phyloP scores from a whole-genome alignment of 1,140 invertebrate species.

The Acromyrmex heyeri region DNA sequence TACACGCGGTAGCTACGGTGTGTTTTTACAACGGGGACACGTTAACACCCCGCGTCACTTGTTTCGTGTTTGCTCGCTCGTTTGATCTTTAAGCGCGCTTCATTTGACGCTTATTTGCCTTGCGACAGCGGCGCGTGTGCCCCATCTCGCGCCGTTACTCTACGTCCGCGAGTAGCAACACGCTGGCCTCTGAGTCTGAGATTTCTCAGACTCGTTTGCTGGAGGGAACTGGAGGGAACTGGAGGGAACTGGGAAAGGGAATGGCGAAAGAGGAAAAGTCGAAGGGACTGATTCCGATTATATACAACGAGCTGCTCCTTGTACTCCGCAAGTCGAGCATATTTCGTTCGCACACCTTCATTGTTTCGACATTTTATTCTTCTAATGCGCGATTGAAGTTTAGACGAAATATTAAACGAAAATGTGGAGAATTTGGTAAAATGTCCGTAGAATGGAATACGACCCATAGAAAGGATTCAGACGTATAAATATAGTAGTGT shows the following conservation, averaged over 20 bases:
- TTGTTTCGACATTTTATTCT: not conserved
- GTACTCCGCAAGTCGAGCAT: constrained; percentile 9
- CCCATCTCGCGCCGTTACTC: constrained; percentile 70
- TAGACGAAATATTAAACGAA: not conserved
- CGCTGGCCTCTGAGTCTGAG: constrained; percentile 61
- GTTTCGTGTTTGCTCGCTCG: constrained; percentile 85
- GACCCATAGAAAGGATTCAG: not conserved
- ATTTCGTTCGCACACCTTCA: too few relatives aligned
- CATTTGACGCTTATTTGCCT: constrained; percentile 85
- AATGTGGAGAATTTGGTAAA: not conserved
- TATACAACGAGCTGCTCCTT: not conserved
- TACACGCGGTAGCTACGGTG: constrained; percentile 78
- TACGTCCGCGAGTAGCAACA: constrained; percentile 71
- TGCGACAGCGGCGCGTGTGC: constrained; percentile 64
- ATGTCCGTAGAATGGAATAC: not conserved
- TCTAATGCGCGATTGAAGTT: not conserved
- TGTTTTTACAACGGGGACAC: constrained; percentile 85
- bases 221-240: not conserved
- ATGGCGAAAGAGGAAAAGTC: constrained; percentile 10
- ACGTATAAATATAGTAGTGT: too few relatives aligned
- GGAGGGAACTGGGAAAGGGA: not conserved
- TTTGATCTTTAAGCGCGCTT: constrained; percentile 85
- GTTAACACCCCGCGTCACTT: constrained; percentile 83
- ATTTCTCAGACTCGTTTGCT: constrained; percentile 65
- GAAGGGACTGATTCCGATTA: constrained; percentile 13